Evolutionary conservation across 2,797 vertebrate genomes (phyloP), one percentile per base, ranked within the genome.

Genomic region (Buphagus erythrorhynchus): DNA sequence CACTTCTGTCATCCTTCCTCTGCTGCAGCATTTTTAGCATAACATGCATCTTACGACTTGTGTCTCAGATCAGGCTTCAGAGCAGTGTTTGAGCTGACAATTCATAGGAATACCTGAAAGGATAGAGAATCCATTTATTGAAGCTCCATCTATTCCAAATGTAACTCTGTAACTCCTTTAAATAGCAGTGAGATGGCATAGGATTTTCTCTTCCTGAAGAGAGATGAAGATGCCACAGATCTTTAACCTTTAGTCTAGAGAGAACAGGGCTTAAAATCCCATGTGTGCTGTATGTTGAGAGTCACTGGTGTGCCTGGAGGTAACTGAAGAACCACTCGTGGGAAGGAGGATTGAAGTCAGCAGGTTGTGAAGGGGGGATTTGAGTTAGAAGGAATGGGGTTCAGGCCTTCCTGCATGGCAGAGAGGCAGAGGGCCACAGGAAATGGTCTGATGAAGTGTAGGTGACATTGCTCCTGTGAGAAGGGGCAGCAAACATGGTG

Each of bases 231-330:
- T 29, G 26, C 13, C 58, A 2, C 9, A 22, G 33, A 6, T 77
- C 3, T 83, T 67, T 71, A 42, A 36, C 13, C 31, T 31, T 16
- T 28, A 29, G 5, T 18, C 46, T 54, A 25, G 45, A 62, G 57
- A 69, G 31, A 77, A 25, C 4, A 29, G 5, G 3, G 17, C 40
- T 83, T 73, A 42, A 82, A 82, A 83, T 58, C 11, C 35, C 3
- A 8, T 6, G 7, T 22, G 45, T 0, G 6, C 28, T 0, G 0
- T 38, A 14, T 55, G 14, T 29, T 81, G 29, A 22, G 59, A 85
- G 63, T 45, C 0, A 2, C 26, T 29, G 49, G 1, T 22, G 13
- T 76, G 36, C 4, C 42, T 1, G 0, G 29, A 49, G 17, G 5
- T 33, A 35, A 28, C 14, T 31, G 31, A 80, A 31, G 45, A 67